Conservation (phyloP, 2,888 invertebrate genomes). For the Ferdinandea cuprea region DNA sequence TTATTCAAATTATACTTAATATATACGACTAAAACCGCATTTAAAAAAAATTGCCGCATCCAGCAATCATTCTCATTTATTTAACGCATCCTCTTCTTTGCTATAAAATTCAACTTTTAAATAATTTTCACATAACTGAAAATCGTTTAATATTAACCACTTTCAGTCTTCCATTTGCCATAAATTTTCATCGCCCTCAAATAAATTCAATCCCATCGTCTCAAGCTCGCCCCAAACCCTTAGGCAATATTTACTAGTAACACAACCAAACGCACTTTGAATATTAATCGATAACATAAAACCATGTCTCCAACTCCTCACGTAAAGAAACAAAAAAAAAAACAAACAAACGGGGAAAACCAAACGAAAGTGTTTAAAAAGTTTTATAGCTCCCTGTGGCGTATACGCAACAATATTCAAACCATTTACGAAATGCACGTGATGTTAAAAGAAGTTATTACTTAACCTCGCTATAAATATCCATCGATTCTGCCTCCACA, state of each 20-base stretch:
- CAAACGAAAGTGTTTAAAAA: slow-evolving; percentile 2
- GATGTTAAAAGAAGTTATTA: background rate
- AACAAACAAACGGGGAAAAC: background rate
- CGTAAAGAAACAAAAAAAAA: no score
- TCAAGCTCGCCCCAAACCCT: background rate
- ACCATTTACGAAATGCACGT: slow-evolving; percentile 6
- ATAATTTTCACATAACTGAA: slow-evolving; percentile 6
- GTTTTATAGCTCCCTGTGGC: background rate
- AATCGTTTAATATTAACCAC: slow-evolving; percentile 7
- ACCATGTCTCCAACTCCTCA: no score
- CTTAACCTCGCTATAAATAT: slow-evolving; percentile 9
- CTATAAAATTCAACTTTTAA: background rate
- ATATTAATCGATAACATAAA: slow-evolving; percentile 42
- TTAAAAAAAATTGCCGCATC: no score
- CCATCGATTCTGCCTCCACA: slow-evolving; percentile 9
- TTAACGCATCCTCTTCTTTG: background rate
- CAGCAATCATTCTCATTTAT: background rate
- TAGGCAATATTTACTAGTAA: background rate
- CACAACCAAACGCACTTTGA: slow-evolving; percentile 9
- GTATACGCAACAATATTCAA: slow-evolving; percentile 15
- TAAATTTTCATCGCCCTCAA: slow-evolving; percentile 22
- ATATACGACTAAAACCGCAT: no score
- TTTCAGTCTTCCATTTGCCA: background rate
- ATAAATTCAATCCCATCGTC: slow-evolving; percentile 12
- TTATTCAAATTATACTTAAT: background rate